Conservation (phyloP, 2,113 vertebrate species). For the Oxyura jamaicensis region DNA sequence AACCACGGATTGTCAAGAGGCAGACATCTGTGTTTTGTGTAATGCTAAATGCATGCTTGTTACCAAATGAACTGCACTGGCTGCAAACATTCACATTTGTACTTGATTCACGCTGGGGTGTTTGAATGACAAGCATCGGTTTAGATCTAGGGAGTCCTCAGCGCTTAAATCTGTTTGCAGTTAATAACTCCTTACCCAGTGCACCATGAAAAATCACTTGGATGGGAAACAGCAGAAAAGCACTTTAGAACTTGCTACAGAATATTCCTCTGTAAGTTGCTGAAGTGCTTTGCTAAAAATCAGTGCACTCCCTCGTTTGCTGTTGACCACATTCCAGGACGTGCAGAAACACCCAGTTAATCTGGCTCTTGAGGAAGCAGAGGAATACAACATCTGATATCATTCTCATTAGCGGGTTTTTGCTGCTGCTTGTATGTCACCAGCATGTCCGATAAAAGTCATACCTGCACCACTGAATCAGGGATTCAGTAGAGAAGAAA, state of each 20-base stretch:
- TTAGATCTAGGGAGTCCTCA: conserved; percentile 33
- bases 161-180: conserved; percentile 62
- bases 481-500: neutral
- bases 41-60: conserved; percentile 46
- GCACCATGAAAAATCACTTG: conserved; percentile 55
- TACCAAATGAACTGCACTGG: conserved; percentile 34
- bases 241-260: conserved; percentile 46
- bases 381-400: neutral
- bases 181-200: conserved; percentile 58
- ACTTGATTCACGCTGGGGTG: neutral
- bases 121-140: conserved; percentile 47
- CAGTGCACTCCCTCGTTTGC: neutral
- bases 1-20: conserved; percentile 17
- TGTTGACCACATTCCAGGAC: conserved; percentile 39
- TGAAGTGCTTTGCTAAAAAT: conserved; percentile 41
- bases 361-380: conserved; percentile 2
- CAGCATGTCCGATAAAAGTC: conserved; percentile 23
- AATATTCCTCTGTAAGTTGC: conserved; percentile 41
- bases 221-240: conserved; percentile 45
- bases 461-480: neutral
- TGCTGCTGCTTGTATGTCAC: conserved; percentile 34
- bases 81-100: conserved; percentile 58
- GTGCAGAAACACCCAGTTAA: conserved; percentile 48
- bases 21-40: conserved; percentile 9
- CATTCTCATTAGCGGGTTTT: conserved; percentile 3